Conservation (phyloP, 2,797 vertebrate genomes). For the Danio kyathit region DNA sequence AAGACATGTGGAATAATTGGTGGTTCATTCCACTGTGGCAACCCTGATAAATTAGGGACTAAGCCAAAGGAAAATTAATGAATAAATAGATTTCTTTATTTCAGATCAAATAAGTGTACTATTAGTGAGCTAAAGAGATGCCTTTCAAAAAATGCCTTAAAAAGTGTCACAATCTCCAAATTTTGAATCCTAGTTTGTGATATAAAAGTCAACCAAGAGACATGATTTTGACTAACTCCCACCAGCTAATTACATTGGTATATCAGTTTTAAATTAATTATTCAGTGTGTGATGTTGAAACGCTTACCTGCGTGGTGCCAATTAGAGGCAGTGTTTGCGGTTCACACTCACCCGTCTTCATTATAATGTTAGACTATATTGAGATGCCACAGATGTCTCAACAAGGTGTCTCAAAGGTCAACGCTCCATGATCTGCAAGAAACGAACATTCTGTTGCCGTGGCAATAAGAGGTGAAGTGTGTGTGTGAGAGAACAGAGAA, state of each 20-base stretch:
- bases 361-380: constrained; percentile 31
- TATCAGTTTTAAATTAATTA: constrained; percentile 19
- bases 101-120: not conserved
- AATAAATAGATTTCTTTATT: too few relatives aligned
- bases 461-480: constrained; percentile 15
- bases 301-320: constrained; percentile 56
- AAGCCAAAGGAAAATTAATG: too few relatives aligned
- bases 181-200: not conserved
- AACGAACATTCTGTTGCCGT: constrained; percentile 29
- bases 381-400: constrained; percentile 42
- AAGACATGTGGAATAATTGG: too few relatives aligned
- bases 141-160: not conserved
- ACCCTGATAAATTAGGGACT: too few relatives aligned
- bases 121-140: too few relatives aligned
- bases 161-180: too few relatives aligned
- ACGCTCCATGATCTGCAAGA: constrained; percentile 21
- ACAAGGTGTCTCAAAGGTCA: constrained; percentile 55
- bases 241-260: constrained; percentile 18
- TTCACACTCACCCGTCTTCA: constrained; percentile 48
- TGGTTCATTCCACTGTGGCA: too few relatives aligned
- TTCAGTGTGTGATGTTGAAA: constrained; percentile 27
- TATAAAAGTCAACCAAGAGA: not conserved
- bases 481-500: constrained; percentile 16
- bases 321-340: constrained; percentile 52
- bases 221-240: not conserved